Percentiles rank a stretch among this genome's conserved stretches.
These are phyloP conservation scores for Enteromius afrohamiltoni DNA, from an alignment of 2,797 vertebrate genomes.

Conservation along the genomic window DNA sequence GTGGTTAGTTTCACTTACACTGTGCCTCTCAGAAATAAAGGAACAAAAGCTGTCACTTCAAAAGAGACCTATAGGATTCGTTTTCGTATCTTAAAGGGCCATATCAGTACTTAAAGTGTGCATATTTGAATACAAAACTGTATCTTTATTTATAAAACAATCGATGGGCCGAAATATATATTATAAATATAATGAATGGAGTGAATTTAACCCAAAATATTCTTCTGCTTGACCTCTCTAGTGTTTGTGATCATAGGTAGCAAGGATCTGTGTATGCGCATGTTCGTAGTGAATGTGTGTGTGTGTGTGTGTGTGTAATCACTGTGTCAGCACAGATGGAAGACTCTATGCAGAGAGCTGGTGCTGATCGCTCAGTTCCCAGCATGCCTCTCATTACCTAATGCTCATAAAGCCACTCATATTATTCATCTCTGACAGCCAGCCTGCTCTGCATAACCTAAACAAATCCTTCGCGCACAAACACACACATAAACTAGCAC, in stretches of 20 bases:
- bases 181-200: not conserved
- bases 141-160: not conserved
- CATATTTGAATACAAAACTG: no score
- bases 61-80: no score
- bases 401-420: slow-evolving; percentile 76
- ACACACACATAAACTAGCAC: slow-evolving; percentile 56
- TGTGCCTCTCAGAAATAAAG: not conserved
- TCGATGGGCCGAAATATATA: not conserved
- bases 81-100: no score
- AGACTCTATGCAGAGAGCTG: slow-evolving; percentile 62
- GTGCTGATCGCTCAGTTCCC: slow-evolving; percentile 70
- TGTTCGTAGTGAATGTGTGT: slow-evolving; percentile 37
- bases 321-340: slow-evolving; percentile 72
- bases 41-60: no score
- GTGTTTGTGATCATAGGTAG: not conserved
- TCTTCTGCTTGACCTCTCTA: not conserved
- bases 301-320: slow-evolving; percentile 56
- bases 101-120: no score
- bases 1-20: not conserved
- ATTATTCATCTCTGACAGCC: slow-evolving; percentile 82
- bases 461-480: slow-evolving; percentile 56
- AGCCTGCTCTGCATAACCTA: slow-evolving; percentile 69
- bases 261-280: not conserved
- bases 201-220: not conserved
- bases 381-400: slow-evolving; percentile 79